Evolutionary conservation across 1,140 invertebrate species (phyloP).

Genomic region (Dolichoris vasculosae): DNA sequence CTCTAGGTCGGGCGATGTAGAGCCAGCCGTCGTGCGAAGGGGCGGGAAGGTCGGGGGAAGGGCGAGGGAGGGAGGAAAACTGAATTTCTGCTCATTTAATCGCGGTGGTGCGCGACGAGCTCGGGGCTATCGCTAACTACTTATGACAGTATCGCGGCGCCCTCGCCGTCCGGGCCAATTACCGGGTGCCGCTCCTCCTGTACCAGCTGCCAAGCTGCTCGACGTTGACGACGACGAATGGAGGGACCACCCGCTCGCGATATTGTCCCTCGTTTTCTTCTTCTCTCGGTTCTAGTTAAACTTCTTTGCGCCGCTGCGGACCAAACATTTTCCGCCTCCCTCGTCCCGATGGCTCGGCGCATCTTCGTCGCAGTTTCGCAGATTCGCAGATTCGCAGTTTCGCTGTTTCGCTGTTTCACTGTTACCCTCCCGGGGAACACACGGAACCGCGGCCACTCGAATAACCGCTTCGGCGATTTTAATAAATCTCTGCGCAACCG

Average conservation of each 20-base stretch:
- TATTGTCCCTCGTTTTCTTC: conserved; percentile 5
- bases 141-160: conserved; percentile 63
- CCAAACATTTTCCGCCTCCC: not conserved
- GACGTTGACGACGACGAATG: conserved; percentile 55
- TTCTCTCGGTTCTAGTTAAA: conserved; percentile 19
- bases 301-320: not conserved
- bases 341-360: too few species aligned
- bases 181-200: conserved; percentile 51
- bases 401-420: too few species aligned
- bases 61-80: conserved; percentile 54
- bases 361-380: conserved; percentile 15
- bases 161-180: conserved; percentile 58
- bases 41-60: conserved; percentile 39
- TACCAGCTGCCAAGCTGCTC: conserved; percentile 40
- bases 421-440: not conserved
- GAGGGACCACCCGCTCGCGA: conserved; percentile 32
- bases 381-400: too few species aligned
- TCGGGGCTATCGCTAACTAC: conserved; percentile 61
- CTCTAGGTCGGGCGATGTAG: not conserved
- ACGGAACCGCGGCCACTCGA: not conserved
- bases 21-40: not conserved
- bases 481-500: conserved; percentile 10
- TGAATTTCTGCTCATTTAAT: conserved; percentile 67
- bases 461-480: conserved; percentile 35
- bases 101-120: conserved; percentile 46